Percentiles rank a stretch among this genome's conserved stretches.
phyloP scores from a whole-genome alignment of 2,797 vertebrate species.

The Allobates femoralis region DNA sequence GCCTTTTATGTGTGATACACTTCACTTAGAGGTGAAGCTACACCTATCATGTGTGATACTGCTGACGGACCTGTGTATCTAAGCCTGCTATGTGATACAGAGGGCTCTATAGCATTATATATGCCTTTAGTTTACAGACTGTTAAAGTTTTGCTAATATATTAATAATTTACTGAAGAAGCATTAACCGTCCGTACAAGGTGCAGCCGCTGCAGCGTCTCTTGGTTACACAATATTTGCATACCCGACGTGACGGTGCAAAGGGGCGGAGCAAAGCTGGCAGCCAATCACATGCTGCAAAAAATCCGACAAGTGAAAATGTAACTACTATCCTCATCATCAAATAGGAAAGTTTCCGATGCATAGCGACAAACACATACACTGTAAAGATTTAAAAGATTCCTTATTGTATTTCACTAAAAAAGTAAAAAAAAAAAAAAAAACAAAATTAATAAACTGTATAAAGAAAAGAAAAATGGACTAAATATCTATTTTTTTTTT shows the following conservation, averaged over 20 bases:
- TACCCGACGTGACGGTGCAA: not conserved
- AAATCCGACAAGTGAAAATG: too few species aligned
- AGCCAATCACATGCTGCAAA: not conserved
- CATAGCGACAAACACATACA: too few species aligned
- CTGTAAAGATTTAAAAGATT: too few species aligned
- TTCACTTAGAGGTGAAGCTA: not conserved
- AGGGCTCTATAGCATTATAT: not conserved
- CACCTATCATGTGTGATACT: not conserved
- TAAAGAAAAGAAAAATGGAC: too few species aligned
- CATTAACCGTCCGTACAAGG: not conserved
- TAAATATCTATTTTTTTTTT: too few species aligned
- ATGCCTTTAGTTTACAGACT: not conserved
- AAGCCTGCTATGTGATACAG: not conserved
- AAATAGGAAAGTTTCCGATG: too few species aligned
- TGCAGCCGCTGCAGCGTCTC: not conserved
- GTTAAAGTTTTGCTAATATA: not conserved
- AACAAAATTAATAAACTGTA: too few species aligned
- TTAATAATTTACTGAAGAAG: not conserved
- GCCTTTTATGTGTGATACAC: not conserved
- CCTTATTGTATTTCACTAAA: too few species aligned
- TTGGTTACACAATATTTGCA: not conserved
- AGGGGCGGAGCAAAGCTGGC: too few species aligned
- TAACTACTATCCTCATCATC: too few species aligned
- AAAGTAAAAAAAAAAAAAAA: too few species aligned
- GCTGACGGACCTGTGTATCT: not conserved